Percentiles rank a stretch among this genome's conserved stretches.
Evolutionary conservation across 1,140 invertebrate species (phyloP).

Genomic region (Campoletis sonorensis): DNA sequence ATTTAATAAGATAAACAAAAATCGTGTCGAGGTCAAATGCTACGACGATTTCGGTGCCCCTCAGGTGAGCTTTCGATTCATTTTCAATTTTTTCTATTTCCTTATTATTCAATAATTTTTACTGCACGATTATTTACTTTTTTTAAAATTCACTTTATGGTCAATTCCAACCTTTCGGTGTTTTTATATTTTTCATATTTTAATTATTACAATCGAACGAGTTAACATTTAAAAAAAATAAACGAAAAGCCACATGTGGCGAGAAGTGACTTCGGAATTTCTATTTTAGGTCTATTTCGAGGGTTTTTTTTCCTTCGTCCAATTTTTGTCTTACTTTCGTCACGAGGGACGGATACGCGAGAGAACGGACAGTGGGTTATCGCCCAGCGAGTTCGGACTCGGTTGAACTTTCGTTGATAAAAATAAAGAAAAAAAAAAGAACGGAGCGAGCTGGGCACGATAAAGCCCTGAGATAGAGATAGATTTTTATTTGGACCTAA

Average conservation of each 20-base stretch:
- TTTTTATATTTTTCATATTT: background rate
- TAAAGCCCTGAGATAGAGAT: constrained; percentile 31
- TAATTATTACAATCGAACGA: background rate
- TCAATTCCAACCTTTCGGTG: background rate
- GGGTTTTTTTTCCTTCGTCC: background rate
- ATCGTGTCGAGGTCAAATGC: constrained; percentile 70
- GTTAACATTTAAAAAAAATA: too few species aligned
- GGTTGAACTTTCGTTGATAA: constrained; percentile 63
- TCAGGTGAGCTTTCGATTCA: constrained; percentile 64
- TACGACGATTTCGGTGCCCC: constrained; percentile 69
- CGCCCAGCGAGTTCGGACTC: constrained; percentile 55
- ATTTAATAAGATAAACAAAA: constrained; percentile 61
- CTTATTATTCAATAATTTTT: too few species aligned
- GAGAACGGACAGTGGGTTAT: constrained; percentile 60
- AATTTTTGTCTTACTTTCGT: constrained; percentile 17
- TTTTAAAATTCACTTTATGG: too few species aligned
- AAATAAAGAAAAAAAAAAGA: background rate
- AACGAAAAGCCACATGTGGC: background rate
- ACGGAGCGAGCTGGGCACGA: constrained; percentile 45
- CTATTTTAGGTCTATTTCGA: constrained; percentile 36
- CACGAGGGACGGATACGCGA: constrained; percentile 12
- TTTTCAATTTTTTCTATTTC: too few species aligned
- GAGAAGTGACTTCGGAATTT: background rate
- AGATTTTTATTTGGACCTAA: background rate
- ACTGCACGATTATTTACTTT: too few species aligned